Base-by-base conservation (phyloP, 1,140 invertebrate genomes). In the Drosophila sturtevanti region DNA sequence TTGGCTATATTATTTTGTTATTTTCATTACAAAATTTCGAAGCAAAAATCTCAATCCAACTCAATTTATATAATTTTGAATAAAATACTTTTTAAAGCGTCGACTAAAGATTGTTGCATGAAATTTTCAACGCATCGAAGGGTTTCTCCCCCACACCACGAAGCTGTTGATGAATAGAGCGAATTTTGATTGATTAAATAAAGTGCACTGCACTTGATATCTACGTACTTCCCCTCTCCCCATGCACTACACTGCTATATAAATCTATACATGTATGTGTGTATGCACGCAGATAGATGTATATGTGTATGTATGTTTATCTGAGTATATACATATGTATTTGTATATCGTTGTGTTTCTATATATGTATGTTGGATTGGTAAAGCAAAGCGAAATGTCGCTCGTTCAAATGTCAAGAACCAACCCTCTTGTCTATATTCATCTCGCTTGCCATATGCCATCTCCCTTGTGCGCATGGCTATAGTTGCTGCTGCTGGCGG, bases 131-230 rank as follows among this genome's bases (percentile, higher is more conserved):
- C 41, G 41, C 16, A 48, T 48, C 9, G 16, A 48, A 48, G 41
- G 41, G 41, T 21, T 48, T 21, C 18, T 18, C 16, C 21, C 16
- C 21, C 16, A 48, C 41, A 48, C 18, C 7, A 21, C 10, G 37
- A 9, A 11, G 41, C 16, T 34, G 22, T 44, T 51, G 44, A 51
- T 38, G 51, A 73, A 51, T 35, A 21, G n/a, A 71, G 44, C 51
- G 79, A 87, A 68, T 84, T 89, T 89, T 84, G 85, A 89, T 89
- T 89, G 84, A 89, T 89, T 89, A 84, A 89, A 89, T 89, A 89
- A 89, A 89, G 85, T 84, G 85, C 77, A 84, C 66, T 77, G 79
- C 84, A 80, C 62, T 87, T 89, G 75, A 86, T 89, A 54, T 79
- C 41, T 21, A 48, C 41, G 16, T 66, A 27, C 58, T 14, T 14